phyloP scores from a whole-genome alignment of 2,888 invertebrate genomes.

The Himalopsyche anomala region DNA sequence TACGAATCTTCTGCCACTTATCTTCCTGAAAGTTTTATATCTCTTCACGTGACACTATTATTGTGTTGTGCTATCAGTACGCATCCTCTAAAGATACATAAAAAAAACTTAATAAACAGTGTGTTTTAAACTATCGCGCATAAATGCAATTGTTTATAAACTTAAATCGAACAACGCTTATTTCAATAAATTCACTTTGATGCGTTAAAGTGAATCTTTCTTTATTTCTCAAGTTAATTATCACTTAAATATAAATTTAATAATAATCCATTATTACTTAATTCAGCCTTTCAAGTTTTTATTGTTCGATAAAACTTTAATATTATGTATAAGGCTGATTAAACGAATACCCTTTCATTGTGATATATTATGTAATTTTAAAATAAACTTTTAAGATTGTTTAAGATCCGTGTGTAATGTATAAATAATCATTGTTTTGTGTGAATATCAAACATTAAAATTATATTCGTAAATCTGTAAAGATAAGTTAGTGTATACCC shows the following conservation, averaged over 20 bases:
- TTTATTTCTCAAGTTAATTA: background rate
- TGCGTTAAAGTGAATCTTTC: background rate
- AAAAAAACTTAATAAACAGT: background rate
- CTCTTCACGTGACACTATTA: constrained; percentile 24
- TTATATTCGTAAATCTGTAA: too few relatives aligned
- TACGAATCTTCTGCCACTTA: constrained; percentile 28
- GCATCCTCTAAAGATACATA: background rate
- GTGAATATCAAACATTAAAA: background rate
- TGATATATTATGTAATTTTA: constrained; percentile 61
- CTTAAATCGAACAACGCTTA: background rate
- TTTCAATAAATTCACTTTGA: background rate
- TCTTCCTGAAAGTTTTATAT: constrained; percentile 21
- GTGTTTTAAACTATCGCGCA: constrained; percentile 2
- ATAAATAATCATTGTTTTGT: background rate
- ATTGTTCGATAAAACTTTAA: background rate
- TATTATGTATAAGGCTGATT: constrained; percentile 39
- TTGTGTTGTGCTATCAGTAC: background rate
- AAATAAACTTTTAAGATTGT: constrained; percentile 10
- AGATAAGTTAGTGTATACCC: too few relatives aligned
- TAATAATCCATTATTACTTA: background rate
- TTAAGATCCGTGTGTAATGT: background rate
- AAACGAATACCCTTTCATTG: constrained; percentile 59
- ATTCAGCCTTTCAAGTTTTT: background rate
- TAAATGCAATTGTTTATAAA: constrained; percentile 11
- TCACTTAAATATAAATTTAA: background rate